Conservation (phyloP, 1,140 invertebrate species). For the Harpegnathos saltator region DNA sequence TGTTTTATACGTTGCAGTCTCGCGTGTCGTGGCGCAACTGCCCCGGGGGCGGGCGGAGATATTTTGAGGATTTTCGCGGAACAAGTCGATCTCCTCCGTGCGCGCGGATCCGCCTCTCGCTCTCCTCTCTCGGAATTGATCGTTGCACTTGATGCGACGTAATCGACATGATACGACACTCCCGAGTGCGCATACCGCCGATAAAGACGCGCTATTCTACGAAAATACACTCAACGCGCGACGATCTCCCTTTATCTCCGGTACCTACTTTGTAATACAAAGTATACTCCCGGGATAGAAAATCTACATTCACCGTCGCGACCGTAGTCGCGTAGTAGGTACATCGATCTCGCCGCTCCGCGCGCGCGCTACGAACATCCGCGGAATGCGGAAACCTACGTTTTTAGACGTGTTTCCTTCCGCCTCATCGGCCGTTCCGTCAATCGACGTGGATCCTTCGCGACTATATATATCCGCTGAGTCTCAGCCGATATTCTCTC, state of each 20-base stretch:
- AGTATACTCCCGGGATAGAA: conserved; percentile 6
- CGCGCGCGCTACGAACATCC: conserved; percentile 15
- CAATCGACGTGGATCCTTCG: background rate
- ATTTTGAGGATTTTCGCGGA: conserved; percentile 47
- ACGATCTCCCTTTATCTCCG: conserved; percentile 47
- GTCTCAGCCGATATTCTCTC: background rate
- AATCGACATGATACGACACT: conserved; percentile 34
- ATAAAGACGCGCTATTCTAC: conserved; percentile 56
- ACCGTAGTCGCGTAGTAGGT: no score
- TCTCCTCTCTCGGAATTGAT: conserved; percentile 27
- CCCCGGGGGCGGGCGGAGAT: conserved; percentile 17
- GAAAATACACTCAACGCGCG: conserved; percentile 57
- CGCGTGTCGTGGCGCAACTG: background rate
- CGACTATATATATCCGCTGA: conserved; percentile 9
- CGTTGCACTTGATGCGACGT: conserved; percentile 47
- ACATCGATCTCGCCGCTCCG: background rate
- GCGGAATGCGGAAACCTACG: conserved; percentile 2
- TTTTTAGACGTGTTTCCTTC: conserved; percentile 28
- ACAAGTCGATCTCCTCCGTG: conserved; percentile 39
- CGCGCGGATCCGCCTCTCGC: background rate
- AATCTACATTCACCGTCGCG: background rate
- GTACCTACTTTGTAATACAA: conserved; percentile 55
- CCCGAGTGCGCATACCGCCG: conserved; percentile 19
- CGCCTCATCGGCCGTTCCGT: conserved; percentile 13
- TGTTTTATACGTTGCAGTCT: conserved; percentile 20